Conservation (phyloP, 2,797 vertebrate species). For the Sebastes vulpes region DNA sequence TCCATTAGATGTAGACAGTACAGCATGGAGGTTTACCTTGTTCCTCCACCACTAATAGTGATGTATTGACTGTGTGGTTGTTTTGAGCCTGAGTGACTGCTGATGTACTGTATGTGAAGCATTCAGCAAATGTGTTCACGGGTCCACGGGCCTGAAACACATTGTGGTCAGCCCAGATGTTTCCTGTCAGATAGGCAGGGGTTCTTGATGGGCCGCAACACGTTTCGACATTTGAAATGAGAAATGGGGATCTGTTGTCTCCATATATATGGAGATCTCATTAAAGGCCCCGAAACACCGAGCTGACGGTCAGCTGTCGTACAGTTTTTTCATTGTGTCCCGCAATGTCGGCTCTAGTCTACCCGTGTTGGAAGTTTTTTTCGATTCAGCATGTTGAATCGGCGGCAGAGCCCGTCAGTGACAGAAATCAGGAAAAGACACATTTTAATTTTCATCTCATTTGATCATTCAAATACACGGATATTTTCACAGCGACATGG, state of each 20-base stretch:
- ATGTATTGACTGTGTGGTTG: constrained; percentile 16
- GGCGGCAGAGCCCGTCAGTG: no score
- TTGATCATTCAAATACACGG: no score
- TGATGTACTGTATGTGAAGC: neutral
- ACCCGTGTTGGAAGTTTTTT: no score
- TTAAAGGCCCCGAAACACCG: no score
- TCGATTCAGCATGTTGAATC: no score
- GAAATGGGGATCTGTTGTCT: neutral
- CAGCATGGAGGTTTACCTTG: neutral
- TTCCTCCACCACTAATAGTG: neutral
- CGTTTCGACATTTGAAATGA: neutral
- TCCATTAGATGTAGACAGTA: constrained; percentile 2
- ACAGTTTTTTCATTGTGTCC: no score
- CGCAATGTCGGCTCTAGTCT: accelerated
- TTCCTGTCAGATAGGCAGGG: constrained; percentile 45
- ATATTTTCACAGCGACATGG: no score
- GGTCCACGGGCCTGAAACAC: constrained; percentile 2
- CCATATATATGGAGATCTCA: neutral
- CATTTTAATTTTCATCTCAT: no score
- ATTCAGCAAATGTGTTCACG: constrained; percentile 4
- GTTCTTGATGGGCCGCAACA: neutral
- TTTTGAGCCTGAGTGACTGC: constrained; percentile 18
- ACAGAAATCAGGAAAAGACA: no score
- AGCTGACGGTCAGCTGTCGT: accelerated
- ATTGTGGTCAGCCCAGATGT: constrained; percentile 24